Conservation (phyloP, 2,888 invertebrate genomes). For the Alviniconcha strummeri region DNA sequence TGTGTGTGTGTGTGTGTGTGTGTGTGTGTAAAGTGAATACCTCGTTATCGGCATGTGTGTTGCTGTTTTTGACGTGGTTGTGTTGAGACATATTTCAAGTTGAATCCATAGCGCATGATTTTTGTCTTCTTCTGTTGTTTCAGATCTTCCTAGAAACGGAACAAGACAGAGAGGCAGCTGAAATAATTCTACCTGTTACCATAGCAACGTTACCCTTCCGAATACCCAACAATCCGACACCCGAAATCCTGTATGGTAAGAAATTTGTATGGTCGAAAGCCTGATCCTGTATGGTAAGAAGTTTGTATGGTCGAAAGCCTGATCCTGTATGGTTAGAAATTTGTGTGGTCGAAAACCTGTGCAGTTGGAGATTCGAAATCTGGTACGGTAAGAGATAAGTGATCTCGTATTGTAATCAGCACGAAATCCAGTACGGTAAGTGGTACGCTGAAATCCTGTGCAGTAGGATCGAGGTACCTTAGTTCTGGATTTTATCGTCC, state of each 20-base stretch:
- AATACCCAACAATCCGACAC: slow-evolving; percentile 69
- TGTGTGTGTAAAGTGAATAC: not conserved
- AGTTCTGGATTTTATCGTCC: too few relatives aligned
- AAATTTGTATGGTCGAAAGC: not conserved
- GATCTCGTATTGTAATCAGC: too few relatives aligned
- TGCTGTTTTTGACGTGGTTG: too few relatives aligned
- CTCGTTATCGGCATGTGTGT: too few relatives aligned
- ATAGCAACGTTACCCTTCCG: slow-evolving; percentile 83
- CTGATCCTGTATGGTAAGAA: slow-evolving; percentile 80
- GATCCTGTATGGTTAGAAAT: slow-evolving; percentile 80
- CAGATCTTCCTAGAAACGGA: slow-evolving; percentile 83
- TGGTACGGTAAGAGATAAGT: too few relatives aligned
- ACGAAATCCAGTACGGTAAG: too few relatives aligned
- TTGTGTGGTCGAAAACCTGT: not conserved
- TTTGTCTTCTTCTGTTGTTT: slow-evolving; percentile 14
- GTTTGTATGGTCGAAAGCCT: not conserved
- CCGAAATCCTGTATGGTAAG: slow-evolving; percentile 80
- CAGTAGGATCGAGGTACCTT: too few relatives aligned
- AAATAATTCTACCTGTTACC: slow-evolving; percentile 84
- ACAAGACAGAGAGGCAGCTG: slow-evolving; percentile 82
- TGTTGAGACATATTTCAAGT: too few relatives aligned
- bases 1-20: not conserved
- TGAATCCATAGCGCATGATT: too few relatives aligned
- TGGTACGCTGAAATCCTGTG: too few relatives aligned
- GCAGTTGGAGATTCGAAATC: too few relatives aligned